phyloP scores from a whole-genome alignment of 2,113 vertebrate genomes.

The Apeltes quadracus region DNA sequence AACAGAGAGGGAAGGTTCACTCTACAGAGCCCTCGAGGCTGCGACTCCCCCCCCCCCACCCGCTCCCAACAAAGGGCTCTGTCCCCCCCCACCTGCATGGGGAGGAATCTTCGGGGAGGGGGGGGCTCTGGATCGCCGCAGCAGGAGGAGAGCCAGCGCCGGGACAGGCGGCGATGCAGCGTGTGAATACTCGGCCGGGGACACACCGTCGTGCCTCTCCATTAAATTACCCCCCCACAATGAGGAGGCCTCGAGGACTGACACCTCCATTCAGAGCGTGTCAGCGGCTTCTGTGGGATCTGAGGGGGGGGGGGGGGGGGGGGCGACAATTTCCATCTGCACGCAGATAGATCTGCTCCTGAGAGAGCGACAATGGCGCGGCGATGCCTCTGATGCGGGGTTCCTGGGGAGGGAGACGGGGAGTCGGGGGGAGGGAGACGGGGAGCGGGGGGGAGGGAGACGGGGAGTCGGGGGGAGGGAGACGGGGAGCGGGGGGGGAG shows the following conservation, averaged over 20 bases:
- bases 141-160: constrained; percentile 71
- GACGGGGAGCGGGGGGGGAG: no score
- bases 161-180: constrained; percentile 71
- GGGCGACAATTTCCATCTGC: constrained; percentile 78
- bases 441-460: no score
- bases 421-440: constrained; percentile 69
- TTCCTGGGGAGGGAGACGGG: constrained; percentile 67
- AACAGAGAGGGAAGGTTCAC: constrained; percentile 67
- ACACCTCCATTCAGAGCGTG: constrained; percentile 82
- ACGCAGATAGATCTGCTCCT: constrained; percentile 81
- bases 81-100: constrained; percentile 32
- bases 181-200: constrained; percentile 74
- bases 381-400: constrained; percentile 72
- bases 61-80: constrained; percentile 80
- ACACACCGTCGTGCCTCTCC: constrained; percentile 77
- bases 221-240: constrained; percentile 82
- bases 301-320: not conserved
- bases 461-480: no score
- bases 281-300: constrained; percentile 74
- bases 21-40: constrained; percentile 63
- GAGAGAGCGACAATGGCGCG: constrained; percentile 75
- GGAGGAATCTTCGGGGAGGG: constrained; percentile 40
- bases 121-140: constrained; percentile 65
- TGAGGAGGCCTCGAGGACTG: constrained; percentile 76
- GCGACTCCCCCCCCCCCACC: constrained; percentile 41